phyloP scores from a whole-genome alignment of 1,140 invertebrate species.

The Drosophila kurseongensis region DNA sequence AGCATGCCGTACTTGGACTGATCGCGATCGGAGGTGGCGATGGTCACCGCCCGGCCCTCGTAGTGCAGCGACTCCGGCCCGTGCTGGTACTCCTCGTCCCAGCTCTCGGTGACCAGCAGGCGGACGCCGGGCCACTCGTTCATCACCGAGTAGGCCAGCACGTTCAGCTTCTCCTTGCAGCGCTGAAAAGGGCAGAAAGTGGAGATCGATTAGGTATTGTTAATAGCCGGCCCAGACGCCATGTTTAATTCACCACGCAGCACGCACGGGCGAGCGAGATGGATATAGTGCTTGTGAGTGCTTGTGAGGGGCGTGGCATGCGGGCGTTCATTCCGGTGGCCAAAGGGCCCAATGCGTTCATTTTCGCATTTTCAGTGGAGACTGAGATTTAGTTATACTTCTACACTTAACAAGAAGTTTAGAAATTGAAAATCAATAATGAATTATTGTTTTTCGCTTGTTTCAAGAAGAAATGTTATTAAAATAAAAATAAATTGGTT shows the following conservation, averaged over 20 bases:
- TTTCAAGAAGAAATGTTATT: too few species aligned
- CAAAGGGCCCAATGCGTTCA: constrained; percentile 67
- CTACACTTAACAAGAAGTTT: too few species aligned
- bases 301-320: constrained; percentile 65
- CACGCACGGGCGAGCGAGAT: constrained; percentile 24
- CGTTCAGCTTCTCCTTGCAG: constrained; percentile 97
- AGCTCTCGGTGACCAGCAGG: constrained; percentile 96
- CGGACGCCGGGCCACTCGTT: constrained; percentile 98
- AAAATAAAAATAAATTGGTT: too few species aligned
- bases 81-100: constrained; percentile 95
- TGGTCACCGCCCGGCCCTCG: constrained; percentile 97
- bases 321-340: constrained; percentile 68
- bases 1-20: constrained; percentile 97
- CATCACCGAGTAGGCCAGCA: constrained; percentile 97
- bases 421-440: too few species aligned
- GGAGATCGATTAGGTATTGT: constrained; percentile 57
- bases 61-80: constrained; percentile 95
- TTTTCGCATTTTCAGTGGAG: constrained; percentile 26
- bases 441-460: too few species aligned
- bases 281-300: constrained; percentile 26
- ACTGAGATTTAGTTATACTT: too few species aligned
- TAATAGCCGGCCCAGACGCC: constrained; percentile 51
- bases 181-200: constrained; percentile 87
- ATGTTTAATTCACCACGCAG: constrained; percentile 65
- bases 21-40: constrained; percentile 97